Evolutionary conservation across 1,140 invertebrate species (phyloP).

Genomic region (Cydia amplana): DNA sequence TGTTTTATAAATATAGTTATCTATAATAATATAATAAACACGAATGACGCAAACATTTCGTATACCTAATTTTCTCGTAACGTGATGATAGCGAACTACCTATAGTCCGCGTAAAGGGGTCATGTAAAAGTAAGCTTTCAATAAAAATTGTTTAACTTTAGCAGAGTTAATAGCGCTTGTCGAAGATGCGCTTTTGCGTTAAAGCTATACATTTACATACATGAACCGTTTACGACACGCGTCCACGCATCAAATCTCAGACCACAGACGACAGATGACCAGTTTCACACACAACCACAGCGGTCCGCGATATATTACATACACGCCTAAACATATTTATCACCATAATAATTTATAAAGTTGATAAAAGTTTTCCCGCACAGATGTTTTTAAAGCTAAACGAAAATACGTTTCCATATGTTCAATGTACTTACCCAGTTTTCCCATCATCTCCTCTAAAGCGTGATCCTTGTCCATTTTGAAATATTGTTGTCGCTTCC

Average conservation of each 20-base stretch:
- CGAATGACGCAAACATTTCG: neutral
- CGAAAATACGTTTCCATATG: conserved; percentile 48
- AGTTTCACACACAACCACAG: conserved; percentile 18
- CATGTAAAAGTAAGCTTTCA: neutral
- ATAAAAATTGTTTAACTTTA: neutral
- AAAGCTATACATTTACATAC: conserved; percentile 19
- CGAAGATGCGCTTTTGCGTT: neutral
- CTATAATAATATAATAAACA: neutral
- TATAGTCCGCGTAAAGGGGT: neutral
- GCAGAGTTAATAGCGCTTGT: neutral
- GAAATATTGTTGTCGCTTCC: conserved; percentile 1
- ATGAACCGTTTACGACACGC: conserved; percentile 28
- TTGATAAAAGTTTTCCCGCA: neutral
- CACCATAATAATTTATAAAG: neutral
- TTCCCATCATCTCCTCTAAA: conserved; percentile 84
- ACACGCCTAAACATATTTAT: neutral
- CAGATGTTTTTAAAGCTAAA: conserved; percentile 10
- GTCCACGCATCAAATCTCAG: conserved; percentile 16
- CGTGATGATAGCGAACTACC: neutral
- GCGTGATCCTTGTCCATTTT: conserved; percentile 83
- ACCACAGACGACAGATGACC: conserved; percentile 15
- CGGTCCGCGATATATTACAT: neutral
- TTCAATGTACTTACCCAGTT: conserved; percentile 79
- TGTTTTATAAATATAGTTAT: conserved; percentile 6
- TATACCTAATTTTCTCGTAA: conserved; percentile 9